phyloP scores from a whole-genome alignment of 1,140 invertebrate species.

The Cotesia glomerata region DNA sequence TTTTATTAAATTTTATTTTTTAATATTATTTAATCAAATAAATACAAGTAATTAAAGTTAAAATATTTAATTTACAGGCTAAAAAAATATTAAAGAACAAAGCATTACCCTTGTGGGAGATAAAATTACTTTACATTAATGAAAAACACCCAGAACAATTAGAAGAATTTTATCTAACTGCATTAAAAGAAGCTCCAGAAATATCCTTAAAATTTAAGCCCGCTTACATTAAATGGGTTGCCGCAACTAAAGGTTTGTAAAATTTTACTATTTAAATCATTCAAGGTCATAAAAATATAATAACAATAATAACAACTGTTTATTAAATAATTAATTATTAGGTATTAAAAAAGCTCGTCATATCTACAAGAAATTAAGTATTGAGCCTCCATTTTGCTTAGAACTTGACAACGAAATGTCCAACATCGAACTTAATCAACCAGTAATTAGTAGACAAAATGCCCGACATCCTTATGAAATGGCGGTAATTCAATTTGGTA shows the following conservation, averaged over 20 bases:
- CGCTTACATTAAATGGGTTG: constrained; percentile 63
- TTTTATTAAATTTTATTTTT: too few relatives aligned
- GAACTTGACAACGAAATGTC: constrained; percentile 65
- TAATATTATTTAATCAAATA: neutral
- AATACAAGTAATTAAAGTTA: neutral
- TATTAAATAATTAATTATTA: constrained; percentile 28
- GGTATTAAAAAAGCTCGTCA: constrained; percentile 59
- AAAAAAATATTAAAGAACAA: constrained; percentile 52
- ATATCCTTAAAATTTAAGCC: constrained; percentile 59
- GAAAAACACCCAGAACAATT: constrained; percentile 54
- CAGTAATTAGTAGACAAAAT: constrained; percentile 48
- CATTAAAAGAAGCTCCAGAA: constrained; percentile 46
- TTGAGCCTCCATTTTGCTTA: constrained; percentile 57
- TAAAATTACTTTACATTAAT: constrained; percentile 58
- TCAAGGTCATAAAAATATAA: too few relatives aligned
- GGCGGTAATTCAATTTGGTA: constrained; percentile 63
- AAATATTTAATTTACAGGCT: constrained; percentile 49
- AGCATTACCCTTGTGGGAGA: constrained; percentile 60
- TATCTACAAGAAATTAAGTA: constrained; percentile 53
- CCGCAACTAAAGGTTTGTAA: constrained; percentile 51
- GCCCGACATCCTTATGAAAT: constrained; percentile 59
- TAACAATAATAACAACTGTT: neutral
- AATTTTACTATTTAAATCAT: constrained; percentile 5
- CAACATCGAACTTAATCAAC: constrained; percentile 61
- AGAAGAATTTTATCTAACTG: constrained; percentile 60